These are phyloP conservation scores for Liodrosophila aerea DNA, from an alignment of 2,888 invertebrate species.

Conservation along the genomic window DNA sequence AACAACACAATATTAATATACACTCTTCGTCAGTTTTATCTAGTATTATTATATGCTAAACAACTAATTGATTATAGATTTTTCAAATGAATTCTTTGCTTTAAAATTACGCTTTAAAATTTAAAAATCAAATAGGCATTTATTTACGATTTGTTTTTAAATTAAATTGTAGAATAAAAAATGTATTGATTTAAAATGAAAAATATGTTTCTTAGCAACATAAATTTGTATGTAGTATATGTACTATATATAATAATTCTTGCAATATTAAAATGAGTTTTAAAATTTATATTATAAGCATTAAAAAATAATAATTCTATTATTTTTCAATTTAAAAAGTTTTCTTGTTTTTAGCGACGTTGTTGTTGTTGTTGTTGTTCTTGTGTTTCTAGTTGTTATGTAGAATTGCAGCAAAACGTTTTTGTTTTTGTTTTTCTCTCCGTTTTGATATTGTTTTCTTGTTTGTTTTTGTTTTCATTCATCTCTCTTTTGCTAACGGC, in stretches of 20 bases:
- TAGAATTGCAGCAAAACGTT: conserved; percentile 68
- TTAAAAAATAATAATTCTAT: conserved; percentile 39
- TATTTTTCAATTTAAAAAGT: conserved; percentile 60
- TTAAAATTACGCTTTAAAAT: conserved; percentile 64
- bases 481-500: conserved; percentile 65
- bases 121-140: conserved; percentile 63
- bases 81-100: conserved; percentile 54
- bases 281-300: conserved; percentile 34
- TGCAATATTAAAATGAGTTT: conserved; percentile 51
- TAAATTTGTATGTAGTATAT: conserved; percentile 20
- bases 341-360: conserved; percentile 76
- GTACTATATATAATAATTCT: conserved; percentile 26
- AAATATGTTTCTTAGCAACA: conserved; percentile 46
- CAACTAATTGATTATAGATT: conserved; percentile 61
- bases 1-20: conserved; percentile 78
- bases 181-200: conserved; percentile 47
- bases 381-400: conserved; percentile 38
- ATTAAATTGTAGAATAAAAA: conserved; percentile 43
- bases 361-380: conserved; percentile 42
- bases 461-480: conserved; percentile 68
- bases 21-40: conserved; percentile 81
- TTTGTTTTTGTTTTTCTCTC: no score
- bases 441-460: no score
- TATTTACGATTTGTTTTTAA: conserved; percentile 41
- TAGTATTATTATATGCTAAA: conserved; percentile 64